phyloP scores from a whole-genome alignment of 2,113 vertebrate species.

The Anolis carolinensis region DNA sequence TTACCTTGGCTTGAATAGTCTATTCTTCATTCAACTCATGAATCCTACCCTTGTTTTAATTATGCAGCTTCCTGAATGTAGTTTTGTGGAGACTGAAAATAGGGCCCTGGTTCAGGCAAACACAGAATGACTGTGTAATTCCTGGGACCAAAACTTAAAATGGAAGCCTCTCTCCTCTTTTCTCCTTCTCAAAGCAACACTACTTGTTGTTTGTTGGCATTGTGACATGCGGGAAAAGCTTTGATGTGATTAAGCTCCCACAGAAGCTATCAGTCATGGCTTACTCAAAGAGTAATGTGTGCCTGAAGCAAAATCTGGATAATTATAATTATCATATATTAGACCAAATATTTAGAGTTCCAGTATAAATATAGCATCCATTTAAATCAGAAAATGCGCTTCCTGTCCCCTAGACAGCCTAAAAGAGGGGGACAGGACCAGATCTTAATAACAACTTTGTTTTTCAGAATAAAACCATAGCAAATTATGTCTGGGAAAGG shows the following conservation, averaged over 20 bases:
- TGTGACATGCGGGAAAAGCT: constrained; percentile 48
- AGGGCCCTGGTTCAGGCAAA: constrained; percentile 76
- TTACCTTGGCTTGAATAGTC: constrained; percentile 78
- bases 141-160: constrained; percentile 61
- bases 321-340: constrained; percentile 17
- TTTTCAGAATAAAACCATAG: not conserved
- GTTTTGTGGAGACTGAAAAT: constrained; percentile 80
- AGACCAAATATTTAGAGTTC: constrained; percentile 24
- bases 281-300: constrained; percentile 37
- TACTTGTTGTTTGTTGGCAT: constrained; percentile 69
- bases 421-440: constrained; percentile 7
- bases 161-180: constrained; percentile 60
- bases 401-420: constrained; percentile 36
- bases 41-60: constrained; percentile 84
- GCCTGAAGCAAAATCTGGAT: constrained; percentile 45
- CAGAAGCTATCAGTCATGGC: constrained; percentile 52
- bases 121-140: constrained; percentile 80
- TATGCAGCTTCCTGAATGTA: constrained; percentile 80
- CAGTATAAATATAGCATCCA: constrained; percentile 54
- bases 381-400: constrained; percentile 31
- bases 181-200: constrained; percentile 62
- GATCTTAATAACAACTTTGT: not conserved
- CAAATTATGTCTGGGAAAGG: not conserved
- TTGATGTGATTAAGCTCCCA: constrained; percentile 52
- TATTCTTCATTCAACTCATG: constrained; percentile 78